Conservation (phyloP, 2,113 vertebrate species). For the Solenodon paradoxus region DNA sequence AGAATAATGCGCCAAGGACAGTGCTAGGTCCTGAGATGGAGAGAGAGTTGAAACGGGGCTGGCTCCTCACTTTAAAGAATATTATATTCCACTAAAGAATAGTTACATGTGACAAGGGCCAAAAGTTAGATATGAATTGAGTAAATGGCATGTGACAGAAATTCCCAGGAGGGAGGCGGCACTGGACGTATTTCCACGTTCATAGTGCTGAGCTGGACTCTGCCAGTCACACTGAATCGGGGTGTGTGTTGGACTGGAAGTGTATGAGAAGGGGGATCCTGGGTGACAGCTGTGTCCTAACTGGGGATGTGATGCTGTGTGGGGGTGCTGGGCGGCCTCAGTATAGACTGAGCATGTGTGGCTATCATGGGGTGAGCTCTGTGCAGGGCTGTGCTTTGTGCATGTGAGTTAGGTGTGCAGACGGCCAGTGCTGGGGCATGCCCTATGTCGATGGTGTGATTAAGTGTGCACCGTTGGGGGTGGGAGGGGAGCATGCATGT, state of each 20-base stretch:
- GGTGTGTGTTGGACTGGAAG: neutral
- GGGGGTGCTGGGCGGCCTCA: neutral
- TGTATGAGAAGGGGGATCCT: neutral
- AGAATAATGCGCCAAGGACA: neutral
- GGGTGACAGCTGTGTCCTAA: neutral
- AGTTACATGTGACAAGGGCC: neutral
- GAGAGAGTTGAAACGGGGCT: neutral
- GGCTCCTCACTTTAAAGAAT: neutral
- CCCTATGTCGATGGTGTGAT: rapidly evolving
- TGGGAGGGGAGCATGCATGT: too few relatives aligned
- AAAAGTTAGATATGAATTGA: neutral
- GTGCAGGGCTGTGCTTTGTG: neutral
- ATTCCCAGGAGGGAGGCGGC: neutral
- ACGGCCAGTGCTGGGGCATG: rapidly evolving
- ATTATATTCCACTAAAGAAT: neutral
- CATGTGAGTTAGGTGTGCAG: neutral
- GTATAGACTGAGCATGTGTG: too few relatives aligned
- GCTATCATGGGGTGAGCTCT: neutral
- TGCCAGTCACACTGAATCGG: neutral
- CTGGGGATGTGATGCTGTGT: neutral
- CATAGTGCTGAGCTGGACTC: neutral
- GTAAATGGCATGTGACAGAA: neutral
- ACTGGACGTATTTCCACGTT: neutral
- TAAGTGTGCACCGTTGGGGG: rapidly evolving
- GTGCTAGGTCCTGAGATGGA: neutral